These are phyloP conservation scores for Lasiurus borealis DNA, from an alignment of 2,113 vertebrate species.

Conservation along the genomic window DNA sequence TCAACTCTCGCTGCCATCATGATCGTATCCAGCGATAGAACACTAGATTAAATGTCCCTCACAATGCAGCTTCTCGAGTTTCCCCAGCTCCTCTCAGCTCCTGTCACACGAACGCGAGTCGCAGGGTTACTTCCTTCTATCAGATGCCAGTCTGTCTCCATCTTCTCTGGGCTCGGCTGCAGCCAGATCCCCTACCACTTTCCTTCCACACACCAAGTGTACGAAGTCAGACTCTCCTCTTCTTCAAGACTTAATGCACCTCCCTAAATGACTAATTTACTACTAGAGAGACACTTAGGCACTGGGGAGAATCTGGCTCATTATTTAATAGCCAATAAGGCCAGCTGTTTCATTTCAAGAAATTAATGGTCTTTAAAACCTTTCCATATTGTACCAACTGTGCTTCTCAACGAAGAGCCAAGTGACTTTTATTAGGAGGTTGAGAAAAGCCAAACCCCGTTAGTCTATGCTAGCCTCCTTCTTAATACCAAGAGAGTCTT, in stretches of 20 bases:
- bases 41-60: background rate
- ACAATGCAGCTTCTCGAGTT: background rate
- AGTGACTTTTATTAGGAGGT: conserved; percentile 86
- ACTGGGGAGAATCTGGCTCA: conserved; percentile 82
- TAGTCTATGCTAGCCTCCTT: conserved; percentile 67
- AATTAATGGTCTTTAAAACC: conserved; percentile 89
- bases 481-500: conserved; percentile 80
- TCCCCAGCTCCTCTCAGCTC: background rate
- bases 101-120: background rate
- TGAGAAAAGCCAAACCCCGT: conserved; percentile 84
- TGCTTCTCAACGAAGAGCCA: conserved; percentile 81
- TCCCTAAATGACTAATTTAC: conserved; percentile 83
- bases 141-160: background rate
- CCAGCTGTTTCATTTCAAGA: conserved; percentile 88
- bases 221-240: conserved; percentile 74
- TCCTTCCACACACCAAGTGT: conserved; percentile 47
- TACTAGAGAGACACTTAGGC: conserved; percentile 79
- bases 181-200: conserved; percentile 40
- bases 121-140: background rate
- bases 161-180: background rate
- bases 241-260: conserved; percentile 81
- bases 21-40: background rate
- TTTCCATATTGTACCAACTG: conserved; percentile 87
- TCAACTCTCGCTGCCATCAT: background rate
- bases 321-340: conserved; percentile 86